phyloP scores from a whole-genome alignment of 2,113 vertebrate species.

The Siphamia tubifer region DNA sequence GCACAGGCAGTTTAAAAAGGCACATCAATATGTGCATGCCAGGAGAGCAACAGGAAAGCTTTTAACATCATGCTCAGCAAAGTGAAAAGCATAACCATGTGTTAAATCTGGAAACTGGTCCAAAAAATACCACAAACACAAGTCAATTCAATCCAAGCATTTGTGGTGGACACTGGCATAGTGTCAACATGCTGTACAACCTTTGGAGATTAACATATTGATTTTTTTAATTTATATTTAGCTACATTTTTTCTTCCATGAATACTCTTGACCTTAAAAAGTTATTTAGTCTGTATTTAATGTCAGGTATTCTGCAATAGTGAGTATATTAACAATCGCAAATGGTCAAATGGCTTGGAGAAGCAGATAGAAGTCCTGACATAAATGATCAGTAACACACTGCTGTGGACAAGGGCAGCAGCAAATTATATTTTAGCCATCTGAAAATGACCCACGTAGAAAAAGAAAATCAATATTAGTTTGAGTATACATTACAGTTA shows the following conservation, averaged over 20 bases:
- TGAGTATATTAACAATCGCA: too few relatives aligned
- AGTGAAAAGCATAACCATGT: conserved; percentile 24
- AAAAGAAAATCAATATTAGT: too few relatives aligned
- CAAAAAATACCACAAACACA: conserved; percentile 39
- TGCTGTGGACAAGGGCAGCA: too few relatives aligned
- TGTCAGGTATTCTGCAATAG: too few relatives aligned
- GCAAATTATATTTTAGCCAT: too few relatives aligned
- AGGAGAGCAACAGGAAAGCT: conserved; percentile 22
- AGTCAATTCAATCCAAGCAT: neutral
- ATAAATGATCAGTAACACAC: too few relatives aligned
- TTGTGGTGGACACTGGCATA: conserved; percentile 57
- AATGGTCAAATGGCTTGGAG: too few relatives aligned
- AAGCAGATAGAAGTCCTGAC: too few relatives aligned
- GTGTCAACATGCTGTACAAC: conserved; percentile 55
- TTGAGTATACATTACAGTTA: too few relatives aligned
- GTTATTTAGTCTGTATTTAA: too few relatives aligned
- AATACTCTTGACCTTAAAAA: too few relatives aligned
- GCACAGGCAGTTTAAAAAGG: neutral
- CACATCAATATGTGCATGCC: conserved; percentile 34
- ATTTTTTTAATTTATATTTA: neutral
- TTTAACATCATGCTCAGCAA: conserved; percentile 50
- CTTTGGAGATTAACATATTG: neutral
- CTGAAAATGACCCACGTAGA: too few relatives aligned
- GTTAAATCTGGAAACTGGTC: conserved; percentile 41
- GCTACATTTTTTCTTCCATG: neutral